Evolutionary conservation across 1,140 invertebrate species (phyloP).

Genomic region (Doryteuthis pealeii): DNA sequence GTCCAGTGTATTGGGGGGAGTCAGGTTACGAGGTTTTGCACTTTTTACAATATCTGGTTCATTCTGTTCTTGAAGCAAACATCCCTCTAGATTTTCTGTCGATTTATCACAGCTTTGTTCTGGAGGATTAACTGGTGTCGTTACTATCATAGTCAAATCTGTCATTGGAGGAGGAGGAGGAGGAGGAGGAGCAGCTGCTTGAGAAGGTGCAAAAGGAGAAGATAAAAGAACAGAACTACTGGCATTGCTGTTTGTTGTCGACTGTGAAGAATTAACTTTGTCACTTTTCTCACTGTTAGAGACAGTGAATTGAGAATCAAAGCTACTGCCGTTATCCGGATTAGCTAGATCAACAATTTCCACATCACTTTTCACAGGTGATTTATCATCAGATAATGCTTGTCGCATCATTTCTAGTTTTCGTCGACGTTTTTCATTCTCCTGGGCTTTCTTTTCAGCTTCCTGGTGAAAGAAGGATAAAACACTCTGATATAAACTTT

Average conservation of each 20-base stretch:
- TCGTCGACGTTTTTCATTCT: constrained; percentile 65
- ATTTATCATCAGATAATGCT: constrained; percentile 69
- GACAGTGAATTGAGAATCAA: neutral
- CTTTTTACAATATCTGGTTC: constrained; percentile 93
- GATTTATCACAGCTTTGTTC: neutral
- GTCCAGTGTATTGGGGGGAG: constrained; percentile 43
- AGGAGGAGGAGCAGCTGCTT: neutral
- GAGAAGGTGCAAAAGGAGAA: neutral
- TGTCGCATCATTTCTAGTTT: constrained; percentile 80
- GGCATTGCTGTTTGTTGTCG: neutral
- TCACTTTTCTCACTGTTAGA: neutral
- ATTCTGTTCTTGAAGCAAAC: constrained; percentile 28
- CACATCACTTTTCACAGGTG: constrained; percentile 16
- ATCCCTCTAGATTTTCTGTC: neutral
- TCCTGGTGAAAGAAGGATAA: constrained; percentile 37
- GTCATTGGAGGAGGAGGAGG: neutral
- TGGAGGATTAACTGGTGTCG: neutral
- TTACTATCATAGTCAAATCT: neutral
- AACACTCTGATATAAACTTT: constrained; percentile 18
- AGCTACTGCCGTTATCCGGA: neutral
- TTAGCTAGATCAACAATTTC: neutral
- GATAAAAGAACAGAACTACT: neutral
- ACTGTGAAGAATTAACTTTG: neutral
- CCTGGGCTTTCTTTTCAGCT: constrained; percentile 42
- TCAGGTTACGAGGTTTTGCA: constrained; percentile 69